Base-by-base conservation (phyloP, 1,140 invertebrate species). In the Melipona quadrifasciata region DNA sequence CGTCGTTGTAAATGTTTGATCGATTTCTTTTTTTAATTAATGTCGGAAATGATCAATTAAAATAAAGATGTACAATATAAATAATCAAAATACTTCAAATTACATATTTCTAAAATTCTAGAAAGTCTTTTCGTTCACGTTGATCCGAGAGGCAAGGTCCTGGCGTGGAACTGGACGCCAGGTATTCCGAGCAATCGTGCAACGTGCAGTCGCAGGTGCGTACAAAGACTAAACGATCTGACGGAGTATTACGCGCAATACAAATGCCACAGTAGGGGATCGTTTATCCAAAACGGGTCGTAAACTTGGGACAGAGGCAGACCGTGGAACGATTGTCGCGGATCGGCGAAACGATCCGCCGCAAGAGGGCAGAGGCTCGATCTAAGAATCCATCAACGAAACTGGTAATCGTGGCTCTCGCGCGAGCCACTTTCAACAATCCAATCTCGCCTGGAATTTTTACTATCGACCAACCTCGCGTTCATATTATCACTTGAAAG, bases 381-480 rank as follows among this genome's bases (percentile, higher is more conserved):
- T 90, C 86, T 91, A 91, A 91, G 90, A 94, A 94, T 92, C 92
- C 92, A 93, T 93, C 92, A 93, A 88, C 83, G 86, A 92, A 93
- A 92, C 90, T 91, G 90, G 90, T 93, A 93, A 93, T 93, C 93
- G 89, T 89, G 90, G 87, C 80, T 81, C 75, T 81, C 75, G 84
- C 90, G 68, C 81, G 85, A 87, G 88, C 90, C 89, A 93, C 92
- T 93, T 93, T 91, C 87, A 89, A 83, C 88, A 91, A 94, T 94
- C 90, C 93, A 93, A 94, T 94, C 92, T 94, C 91, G 85, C 79
- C 82, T 75, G 84, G 85, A 84, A 93, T 92, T 93, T 90, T 91
- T 90, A 87, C 89, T 81, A 51, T 39, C 39, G 34, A 55, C 64
- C 24, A 10, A 14, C 64, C 27, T 19, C 5, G 39, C 39, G 24